Evolutionary conservation across 1,140 invertebrate species (phyloP).

Genomic region (Pseudomyrmex gracilis): DNA sequence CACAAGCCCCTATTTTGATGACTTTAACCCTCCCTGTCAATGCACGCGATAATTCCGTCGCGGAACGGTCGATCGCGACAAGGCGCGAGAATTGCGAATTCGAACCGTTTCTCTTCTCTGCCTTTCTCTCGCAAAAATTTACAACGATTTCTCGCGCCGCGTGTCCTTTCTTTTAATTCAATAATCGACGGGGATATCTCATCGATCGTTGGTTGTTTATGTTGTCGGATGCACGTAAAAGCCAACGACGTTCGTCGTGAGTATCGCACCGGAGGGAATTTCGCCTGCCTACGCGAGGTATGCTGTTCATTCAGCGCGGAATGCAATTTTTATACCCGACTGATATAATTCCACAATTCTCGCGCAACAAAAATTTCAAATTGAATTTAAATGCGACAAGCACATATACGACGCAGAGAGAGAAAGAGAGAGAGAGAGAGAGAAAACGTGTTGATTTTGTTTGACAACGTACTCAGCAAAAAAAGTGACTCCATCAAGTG

Average conservation of each 20-base stretch:
- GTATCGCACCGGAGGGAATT: not conserved
- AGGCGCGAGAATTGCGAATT: conserved; percentile 32
- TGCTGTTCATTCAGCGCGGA: not conserved
- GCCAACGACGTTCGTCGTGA: not conserved
- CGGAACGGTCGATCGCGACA: not conserved
- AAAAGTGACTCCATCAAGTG: too few relatives aligned
- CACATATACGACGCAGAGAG: too few relatives aligned
- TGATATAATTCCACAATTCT: not conserved
- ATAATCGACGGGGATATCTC: not conserved
- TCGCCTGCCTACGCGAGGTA: conserved; percentile 9
- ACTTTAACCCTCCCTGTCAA: not conserved
- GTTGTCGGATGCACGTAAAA: not conserved
- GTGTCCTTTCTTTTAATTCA: not conserved
- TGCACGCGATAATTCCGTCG: conserved; percentile 13
- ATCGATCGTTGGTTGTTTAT: not conserved
- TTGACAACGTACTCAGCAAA: not conserved
- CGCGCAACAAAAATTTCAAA: conserved; percentile 5
- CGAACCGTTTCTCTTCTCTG: conserved; percentile 1
- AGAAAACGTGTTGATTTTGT: too few relatives aligned
- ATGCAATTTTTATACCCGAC: conserved; percentile 17
- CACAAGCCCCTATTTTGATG: not conserved
- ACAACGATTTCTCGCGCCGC: not conserved
- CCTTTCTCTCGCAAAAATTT: not conserved
- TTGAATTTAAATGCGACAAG: not conserved
- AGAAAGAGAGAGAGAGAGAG: too few relatives aligned